These are phyloP conservation scores for Himalopsyche kuldschensis DNA, from an alignment of 2,888 invertebrate genomes.

Conservation along the genomic window DNA sequence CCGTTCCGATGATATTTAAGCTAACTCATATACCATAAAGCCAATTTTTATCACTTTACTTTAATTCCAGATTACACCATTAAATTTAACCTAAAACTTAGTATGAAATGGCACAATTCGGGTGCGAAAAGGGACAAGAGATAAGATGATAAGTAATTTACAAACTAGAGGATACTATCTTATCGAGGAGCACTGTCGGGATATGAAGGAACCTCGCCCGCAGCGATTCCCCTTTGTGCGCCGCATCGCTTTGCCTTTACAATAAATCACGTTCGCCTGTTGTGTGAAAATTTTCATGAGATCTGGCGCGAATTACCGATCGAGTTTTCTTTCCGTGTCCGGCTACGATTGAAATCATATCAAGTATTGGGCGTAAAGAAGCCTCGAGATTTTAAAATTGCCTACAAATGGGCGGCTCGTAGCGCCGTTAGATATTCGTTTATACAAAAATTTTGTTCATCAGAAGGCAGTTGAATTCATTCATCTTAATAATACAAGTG, in stretches of 20 bases:
- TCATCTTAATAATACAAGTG: conserved; percentile 19
- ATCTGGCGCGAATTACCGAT: neutral
- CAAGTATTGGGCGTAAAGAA: neutral
- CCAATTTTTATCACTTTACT: conserved; percentile 39
- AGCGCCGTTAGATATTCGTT: neutral
- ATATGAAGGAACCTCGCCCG: conserved; percentile 6
- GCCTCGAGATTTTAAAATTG: neutral
- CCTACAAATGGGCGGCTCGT: neutral
- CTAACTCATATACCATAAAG: conserved; percentile 39
- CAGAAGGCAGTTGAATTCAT: conserved; percentile 29
- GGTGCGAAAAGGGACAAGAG: conserved; percentile 35
- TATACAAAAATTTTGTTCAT: conserved; percentile 13
- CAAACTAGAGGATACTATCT: conserved; percentile 24
- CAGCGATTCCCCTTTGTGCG: conserved; percentile 28
- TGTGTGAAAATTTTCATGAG: neutral
- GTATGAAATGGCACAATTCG: conserved; percentile 38
- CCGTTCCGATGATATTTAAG: conserved; percentile 40
- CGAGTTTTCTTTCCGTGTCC: neutral
- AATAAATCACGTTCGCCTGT: neutral
- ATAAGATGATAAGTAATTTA: conserved; percentile 25
- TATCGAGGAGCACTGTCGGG: neutral
- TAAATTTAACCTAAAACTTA: conserved; percentile 34
- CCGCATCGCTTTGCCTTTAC: conserved; percentile 16
- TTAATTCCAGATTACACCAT: conserved; percentile 30
- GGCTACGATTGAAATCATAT: neutral